A percentile compares a stretch with the other conserved stretches of the same genome.
phyloP scores from a whole-genome alignment of 2,888 invertebrate genomes.

The Sarcophaga rosellei region DNA sequence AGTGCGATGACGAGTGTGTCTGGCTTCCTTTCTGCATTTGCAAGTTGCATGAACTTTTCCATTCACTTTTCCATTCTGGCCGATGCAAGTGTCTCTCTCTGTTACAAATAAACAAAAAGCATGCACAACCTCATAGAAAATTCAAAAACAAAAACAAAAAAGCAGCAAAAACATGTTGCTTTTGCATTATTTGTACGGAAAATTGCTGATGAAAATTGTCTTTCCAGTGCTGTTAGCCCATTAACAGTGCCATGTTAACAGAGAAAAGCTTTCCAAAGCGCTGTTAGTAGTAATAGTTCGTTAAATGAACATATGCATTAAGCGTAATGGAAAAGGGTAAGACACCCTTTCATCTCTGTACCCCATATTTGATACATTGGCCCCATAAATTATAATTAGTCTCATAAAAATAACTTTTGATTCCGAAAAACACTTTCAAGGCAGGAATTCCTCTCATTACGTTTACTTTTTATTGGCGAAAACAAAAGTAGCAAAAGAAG shows the following conservation, averaged over 20 bases:
- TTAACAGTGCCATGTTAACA: constrained; percentile 58
- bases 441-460: constrained; percentile 13
- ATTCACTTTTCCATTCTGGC: constrained; percentile 59
- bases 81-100: constrained; percentile 30
- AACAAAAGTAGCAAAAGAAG: background rate
- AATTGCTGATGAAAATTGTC: constrained; percentile 14
- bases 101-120: background rate
- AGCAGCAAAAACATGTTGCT: constrained; percentile 60
- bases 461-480: constrained; percentile 15
- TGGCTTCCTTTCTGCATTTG: constrained; percentile 66
- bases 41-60: constrained; percentile 69
- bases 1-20: constrained; percentile 53
- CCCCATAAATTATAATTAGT: constrained; percentile 47
- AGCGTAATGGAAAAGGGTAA: background rate
- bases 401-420: constrained; percentile 44
- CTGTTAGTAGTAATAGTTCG: background rate
- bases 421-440: constrained; percentile 21
- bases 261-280: background rate
- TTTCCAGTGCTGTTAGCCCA: constrained; percentile 59
- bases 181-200: constrained; percentile 33
- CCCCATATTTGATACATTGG: constrained; percentile 1
- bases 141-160: constrained; percentile 27
- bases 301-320: constrained; percentile 21
- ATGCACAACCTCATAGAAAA: constrained; percentile 18
- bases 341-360: constrained; percentile 4